Evolutionary conservation across 2,797 vertebrate genomes (phyloP).

Genomic region (Crax fasciolata): DNA sequence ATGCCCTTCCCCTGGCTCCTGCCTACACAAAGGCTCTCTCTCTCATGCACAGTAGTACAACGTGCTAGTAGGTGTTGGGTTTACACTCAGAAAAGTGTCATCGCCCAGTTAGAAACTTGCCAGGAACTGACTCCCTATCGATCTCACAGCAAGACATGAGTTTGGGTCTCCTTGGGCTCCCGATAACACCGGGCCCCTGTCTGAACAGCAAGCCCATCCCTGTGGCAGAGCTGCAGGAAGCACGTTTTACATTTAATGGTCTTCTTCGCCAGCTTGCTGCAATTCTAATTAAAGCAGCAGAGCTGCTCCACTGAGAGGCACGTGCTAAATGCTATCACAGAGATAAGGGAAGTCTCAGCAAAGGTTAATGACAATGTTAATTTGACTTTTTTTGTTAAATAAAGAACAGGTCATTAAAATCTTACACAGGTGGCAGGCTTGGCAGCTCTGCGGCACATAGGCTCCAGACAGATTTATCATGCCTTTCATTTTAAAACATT

Average conservation of each 20-base stretch:
- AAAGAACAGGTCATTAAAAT: constrained; percentile 72
- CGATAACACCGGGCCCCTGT: rapidly evolving
- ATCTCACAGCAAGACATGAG: not conserved
- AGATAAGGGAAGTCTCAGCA: constrained; percentile 7
- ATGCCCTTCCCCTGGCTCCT: not conserved
- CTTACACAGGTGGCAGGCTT: constrained; percentile 79
- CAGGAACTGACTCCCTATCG: not conserved
- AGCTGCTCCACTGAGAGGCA: not conserved
- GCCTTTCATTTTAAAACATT: constrained; percentile 79
- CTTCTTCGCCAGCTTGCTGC: not conserved
- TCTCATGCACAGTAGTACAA: not conserved
- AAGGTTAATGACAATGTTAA: constrained; percentile 58
- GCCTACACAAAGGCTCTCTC: not conserved
- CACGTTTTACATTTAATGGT: not conserved
- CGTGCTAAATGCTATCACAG: not conserved
- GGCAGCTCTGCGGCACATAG: constrained; percentile 45
- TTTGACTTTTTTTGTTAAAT: constrained; percentile 47
- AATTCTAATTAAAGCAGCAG: constrained; percentile 27
- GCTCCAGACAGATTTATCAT: constrained; percentile 76
- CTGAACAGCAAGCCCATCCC: not conserved
- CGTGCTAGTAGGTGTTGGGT: not conserved
- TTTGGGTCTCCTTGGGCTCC: not conserved
- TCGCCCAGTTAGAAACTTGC: not conserved
- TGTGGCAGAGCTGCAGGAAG: rapidly evolving
- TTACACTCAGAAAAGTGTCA: not conserved